Percentiles rank a stretch among this genome's conserved stretches.
These are phyloP conservation scores for Alectura lathami DNA, from an alignment of 2,113 vertebrate genomes.

Conservation along the genomic window DNA sequence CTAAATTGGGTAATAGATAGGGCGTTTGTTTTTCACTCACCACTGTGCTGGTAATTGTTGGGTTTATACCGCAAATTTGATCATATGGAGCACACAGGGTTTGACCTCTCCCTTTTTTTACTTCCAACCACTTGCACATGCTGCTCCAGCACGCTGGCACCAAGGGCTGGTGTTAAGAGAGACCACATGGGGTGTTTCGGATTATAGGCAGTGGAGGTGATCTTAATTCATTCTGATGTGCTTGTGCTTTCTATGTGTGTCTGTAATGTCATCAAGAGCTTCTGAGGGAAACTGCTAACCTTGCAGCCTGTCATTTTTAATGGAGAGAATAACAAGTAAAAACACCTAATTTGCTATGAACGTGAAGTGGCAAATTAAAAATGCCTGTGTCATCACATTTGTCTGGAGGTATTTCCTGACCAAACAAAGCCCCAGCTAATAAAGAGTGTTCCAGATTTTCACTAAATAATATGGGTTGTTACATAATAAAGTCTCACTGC, in stretches of 20 bases:
- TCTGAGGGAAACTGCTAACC: slow-evolving; percentile 65
- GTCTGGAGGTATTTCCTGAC: slow-evolving; percentile 65
- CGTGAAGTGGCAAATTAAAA: slow-evolving; percentile 63
- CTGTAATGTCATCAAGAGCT: slow-evolving; percentile 60
- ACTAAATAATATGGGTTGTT: slow-evolving; percentile 49
- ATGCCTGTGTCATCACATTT: slow-evolving; percentile 66
- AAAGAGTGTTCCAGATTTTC: slow-evolving; percentile 45
- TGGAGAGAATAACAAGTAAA: slow-evolving; percentile 37
- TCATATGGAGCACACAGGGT: neutral
- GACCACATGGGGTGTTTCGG: slow-evolving; percentile 64
- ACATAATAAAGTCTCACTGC: slow-evolving; percentile 47
- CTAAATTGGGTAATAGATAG: slow-evolving; percentile 53
- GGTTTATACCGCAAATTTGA: slow-evolving; percentile 49
- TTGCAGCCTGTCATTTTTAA: slow-evolving; percentile 64
- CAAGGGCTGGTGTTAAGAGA: slow-evolving; percentile 23
- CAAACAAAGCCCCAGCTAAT: slow-evolving; percentile 54
- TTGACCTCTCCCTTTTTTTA: slow-evolving; percentile 31
- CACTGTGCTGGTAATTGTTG: slow-evolving; percentile 43
- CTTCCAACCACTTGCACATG: slow-evolving; percentile 39
- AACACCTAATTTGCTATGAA: slow-evolving; percentile 63
- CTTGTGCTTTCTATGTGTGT: slow-evolving; percentile 58
- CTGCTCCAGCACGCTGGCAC: slow-evolving; percentile 3
- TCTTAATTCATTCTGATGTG: slow-evolving; percentile 65
- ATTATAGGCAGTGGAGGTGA: slow-evolving; percentile 50
- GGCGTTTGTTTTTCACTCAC: slow-evolving; percentile 46